Percentiles rank a stretch among this genome's conserved stretches.
These are phyloP conservation scores for Scomberomorus guttatus DNA, from an alignment of 2,797 vertebrate species.

Conservation along the genomic window DNA sequence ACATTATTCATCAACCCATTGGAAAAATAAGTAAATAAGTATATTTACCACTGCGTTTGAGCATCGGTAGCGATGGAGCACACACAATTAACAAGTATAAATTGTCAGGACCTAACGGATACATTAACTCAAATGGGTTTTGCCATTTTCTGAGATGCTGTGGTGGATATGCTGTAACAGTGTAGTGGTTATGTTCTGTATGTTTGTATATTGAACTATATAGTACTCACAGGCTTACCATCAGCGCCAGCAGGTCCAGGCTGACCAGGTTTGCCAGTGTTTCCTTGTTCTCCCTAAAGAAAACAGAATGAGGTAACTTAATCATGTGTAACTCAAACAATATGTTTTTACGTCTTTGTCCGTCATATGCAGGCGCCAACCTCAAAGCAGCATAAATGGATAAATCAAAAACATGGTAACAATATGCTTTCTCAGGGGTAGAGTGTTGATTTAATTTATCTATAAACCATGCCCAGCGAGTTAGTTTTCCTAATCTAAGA, in stretches of 20 bases:
- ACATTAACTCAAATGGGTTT: conserved; percentile 39
- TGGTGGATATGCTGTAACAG: conserved; percentile 28
- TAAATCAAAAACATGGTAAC: conserved; percentile 28
- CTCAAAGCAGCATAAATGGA: conserved; percentile 18
- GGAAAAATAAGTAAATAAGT: conserved; percentile 58
- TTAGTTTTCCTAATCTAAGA: conserved; percentile 38
- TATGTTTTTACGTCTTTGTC: background rate
- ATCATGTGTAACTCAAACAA: conserved; percentile 4
- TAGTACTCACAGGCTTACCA: conserved; percentile 99
- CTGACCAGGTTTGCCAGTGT: conserved; percentile 88
- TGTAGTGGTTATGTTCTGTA: conserved; percentile 61
- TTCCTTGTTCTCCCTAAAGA: conserved; percentile 91
- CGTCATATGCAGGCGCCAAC: background rate
- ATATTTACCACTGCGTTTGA: conserved; percentile 39
- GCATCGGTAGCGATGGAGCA: conserved; percentile 38
- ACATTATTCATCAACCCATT: conserved; percentile 51
- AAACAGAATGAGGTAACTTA: conserved; percentile 30
- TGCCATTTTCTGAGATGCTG: conserved; percentile 33
- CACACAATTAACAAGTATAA: conserved; percentile 37
- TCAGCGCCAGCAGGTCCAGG: conserved; percentile 97
- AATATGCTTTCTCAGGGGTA: conserved; percentile 3
- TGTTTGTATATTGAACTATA: conserved; percentile 92
- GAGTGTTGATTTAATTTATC: conserved; percentile 50
- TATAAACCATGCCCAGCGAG: conserved; percentile 37
- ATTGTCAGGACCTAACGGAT: conserved; percentile 37